Conservation (phyloP, 2,888 invertebrate species). For the Noctua janthe region DNA sequence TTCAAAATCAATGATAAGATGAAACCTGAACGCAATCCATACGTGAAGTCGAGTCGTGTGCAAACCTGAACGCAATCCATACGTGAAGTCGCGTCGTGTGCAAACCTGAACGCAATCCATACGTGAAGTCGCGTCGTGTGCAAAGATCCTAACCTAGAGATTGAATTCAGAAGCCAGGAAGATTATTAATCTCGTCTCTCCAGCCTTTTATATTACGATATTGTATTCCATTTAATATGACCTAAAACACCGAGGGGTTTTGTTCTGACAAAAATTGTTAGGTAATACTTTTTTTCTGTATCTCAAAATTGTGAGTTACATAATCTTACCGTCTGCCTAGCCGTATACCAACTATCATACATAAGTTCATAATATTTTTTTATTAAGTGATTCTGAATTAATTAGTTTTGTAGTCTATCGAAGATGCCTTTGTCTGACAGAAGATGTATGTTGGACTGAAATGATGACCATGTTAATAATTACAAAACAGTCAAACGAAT, state of each 20-base stretch:
- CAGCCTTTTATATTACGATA: constrained; percentile 50
- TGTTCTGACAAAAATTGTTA: constrained; percentile 3
- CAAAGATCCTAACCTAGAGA: constrained; percentile 40
- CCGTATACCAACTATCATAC: neutral
- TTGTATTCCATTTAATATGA: constrained; percentile 58
- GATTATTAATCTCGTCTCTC: constrained; percentile 59
- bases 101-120: neutral
- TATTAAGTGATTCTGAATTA: neutral
- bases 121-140: constrained; percentile 24
- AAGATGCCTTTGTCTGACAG: neutral
- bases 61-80: neutral
- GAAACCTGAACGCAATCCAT: neutral
- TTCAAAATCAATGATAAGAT: neutral
- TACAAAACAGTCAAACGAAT: neutral
- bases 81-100: constrained; percentile 24
- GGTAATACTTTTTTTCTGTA: neutral
- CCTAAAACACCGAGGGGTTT: constrained; percentile 37
- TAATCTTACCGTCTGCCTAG: neutral
- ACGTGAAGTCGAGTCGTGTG: constrained; percentile 24
- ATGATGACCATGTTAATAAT: neutral
- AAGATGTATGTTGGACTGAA: neutral
- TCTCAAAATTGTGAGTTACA: constrained; percentile 1
- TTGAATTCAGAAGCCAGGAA: constrained; percentile 59
- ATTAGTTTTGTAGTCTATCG: neutral
- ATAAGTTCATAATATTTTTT: neutral